phyloP scores from a whole-genome alignment of 2,113 vertebrate genomes.

The Myanophis thanlyinensis region DNA sequence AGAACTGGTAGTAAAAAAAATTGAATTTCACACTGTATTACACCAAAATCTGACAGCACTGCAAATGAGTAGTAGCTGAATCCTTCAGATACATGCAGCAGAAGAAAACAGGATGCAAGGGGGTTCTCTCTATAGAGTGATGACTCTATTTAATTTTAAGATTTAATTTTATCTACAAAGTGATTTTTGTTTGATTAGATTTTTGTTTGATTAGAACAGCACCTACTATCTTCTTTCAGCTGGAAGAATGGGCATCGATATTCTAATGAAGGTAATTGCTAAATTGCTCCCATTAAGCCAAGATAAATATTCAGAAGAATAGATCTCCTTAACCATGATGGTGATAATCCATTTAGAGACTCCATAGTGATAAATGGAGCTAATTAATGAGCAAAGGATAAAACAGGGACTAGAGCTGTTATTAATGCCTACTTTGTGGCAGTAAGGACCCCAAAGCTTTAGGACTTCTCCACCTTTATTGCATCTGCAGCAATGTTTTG shows the following conservation, averaged over 20 bases:
- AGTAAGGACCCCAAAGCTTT: not conserved
- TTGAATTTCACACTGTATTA: too few species aligned
- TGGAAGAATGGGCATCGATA: constrained; percentile 25
- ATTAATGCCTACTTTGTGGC: not conserved
- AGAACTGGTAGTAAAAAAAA: too few species aligned
- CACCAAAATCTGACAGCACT: not conserved
- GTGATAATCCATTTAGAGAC: not conserved
- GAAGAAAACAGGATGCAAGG: not conserved
- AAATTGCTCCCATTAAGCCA: constrained; percentile 16
- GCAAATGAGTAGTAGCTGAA: not conserved
- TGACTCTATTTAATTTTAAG: too few species aligned
- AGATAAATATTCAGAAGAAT: constrained; percentile 37
- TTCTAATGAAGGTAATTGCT: not conserved
- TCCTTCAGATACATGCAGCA: not conserved
- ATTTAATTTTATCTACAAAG: not conserved
- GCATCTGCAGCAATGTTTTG: not conserved
- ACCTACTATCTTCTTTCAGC: not conserved
- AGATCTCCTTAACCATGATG: not conserved
- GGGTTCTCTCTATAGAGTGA: constrained; percentile 36
- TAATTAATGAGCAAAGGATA: not conserved
- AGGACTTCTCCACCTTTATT: not conserved
- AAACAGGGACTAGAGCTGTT: not conserved
- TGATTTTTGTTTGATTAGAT: not conserved
- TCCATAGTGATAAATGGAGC: not conserved
- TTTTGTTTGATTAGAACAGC: not conserved